Base-by-base conservation (phyloP, 2,888 invertebrate genomes). In the Diarsia rubi region DNA sequence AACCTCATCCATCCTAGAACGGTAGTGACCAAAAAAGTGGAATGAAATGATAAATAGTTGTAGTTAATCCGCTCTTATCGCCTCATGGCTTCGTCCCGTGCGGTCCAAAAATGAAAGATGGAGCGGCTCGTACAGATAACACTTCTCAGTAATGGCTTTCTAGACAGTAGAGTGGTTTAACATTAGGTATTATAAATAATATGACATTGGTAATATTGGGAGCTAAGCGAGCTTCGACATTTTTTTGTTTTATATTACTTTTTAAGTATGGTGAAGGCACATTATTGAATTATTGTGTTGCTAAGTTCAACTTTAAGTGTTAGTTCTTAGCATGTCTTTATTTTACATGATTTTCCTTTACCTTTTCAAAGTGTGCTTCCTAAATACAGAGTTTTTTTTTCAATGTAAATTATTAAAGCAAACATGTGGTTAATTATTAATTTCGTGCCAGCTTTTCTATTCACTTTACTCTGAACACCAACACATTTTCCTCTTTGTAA, bases 71-170 rank as follows among this genome's bases (percentile, higher is more conserved):
- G 90, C 88, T 91, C 94, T 96, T 96, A 96, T 96, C 96, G 93
- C 89, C 90, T 89, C 89, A 87, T 89, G 88, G 91, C 86, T 87
- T 91, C 95, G 93, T 93, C 95, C 95, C 95, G 95, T 95, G 96
- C 93, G 95, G 95, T 95, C 95, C 93, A 91, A 95, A 95, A 95
- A 96, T 96, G 96, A 96, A 93, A 96, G 96, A 96, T 96, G 96
- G 94, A 91, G 91, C 89, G 86, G 86, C 86, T 85, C 86, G 79
- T 80, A 74, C 80, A 94, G 96, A 96, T 96, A 96, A 96, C 93
- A 94, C 93, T 94, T 95, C 95, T 91, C 82, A 85, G 95, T 95
- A 95, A 94, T 93, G 93, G 94, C 89, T 93, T 92, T 91, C 91
- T 90, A 90, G 87, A 86, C 87, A 86, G 89, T 92, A 89, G 92